Base-by-base conservation (phyloP, 1,140 invertebrate species). In the Pteromalus puparum region DNA sequence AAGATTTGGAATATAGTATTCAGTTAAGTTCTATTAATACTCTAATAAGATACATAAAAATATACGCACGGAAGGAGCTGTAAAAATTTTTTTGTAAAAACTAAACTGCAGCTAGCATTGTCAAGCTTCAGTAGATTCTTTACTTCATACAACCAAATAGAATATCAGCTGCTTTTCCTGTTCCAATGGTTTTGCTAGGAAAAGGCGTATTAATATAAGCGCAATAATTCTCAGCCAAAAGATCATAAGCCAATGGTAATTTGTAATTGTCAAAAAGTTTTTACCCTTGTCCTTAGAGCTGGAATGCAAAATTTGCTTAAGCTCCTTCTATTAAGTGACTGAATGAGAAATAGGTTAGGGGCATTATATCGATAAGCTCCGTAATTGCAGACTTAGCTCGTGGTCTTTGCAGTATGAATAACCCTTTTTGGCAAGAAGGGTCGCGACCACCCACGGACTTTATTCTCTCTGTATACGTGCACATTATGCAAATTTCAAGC, bases 361-460 rank as follows among this genome's bases (percentile, higher is more conserved):
- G 74, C 77, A 82, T 81, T 85, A 85, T 82, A 85, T 81, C 42
- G 84, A 85, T 85, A 85, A 85, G 65, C 79, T 38, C 46, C 30
- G 61, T 82, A 85, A 85, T 81, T 77, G 74, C 46, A 67, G 46
- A 78, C 74, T 81, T 81, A 77, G 65, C 72, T 80, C 24, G 48
- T 24, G 74, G 46, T 38, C 82, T 80, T 79, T 38, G 65, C 21
- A 18, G 61, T 53, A 21, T 26, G 46, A 78, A 61, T 68, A 84
- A 79, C 72, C 77, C 70, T 68, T 81, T 81, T 68, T n/a, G 30
- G 6, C 12, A 48, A 28, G 75, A 81, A 26, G 68, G 46, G 48
- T 78, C 12, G 48, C n/a, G 26, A 24, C 26, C 30, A 46, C 26
- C 46, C 28, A 28, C 70, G 46, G 13, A 81, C 67, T 68, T 61